Base-by-base conservation (phyloP, 2,888 invertebrate genomes). In the Drosophila pullipes region DNA sequence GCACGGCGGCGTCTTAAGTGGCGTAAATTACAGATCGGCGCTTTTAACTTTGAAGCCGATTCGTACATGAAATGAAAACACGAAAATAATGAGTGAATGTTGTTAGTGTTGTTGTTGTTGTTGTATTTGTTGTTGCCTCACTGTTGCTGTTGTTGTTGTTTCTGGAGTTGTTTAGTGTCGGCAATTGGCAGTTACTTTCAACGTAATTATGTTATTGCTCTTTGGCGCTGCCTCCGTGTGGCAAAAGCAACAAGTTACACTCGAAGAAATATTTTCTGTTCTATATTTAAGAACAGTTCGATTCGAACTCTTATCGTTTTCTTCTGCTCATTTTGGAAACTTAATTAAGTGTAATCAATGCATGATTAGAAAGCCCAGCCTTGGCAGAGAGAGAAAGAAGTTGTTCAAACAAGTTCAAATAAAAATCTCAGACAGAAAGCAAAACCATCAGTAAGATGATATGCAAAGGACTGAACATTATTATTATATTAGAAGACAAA, bases 21-120 rank as follows among this genome's bases (percentile, higher is more conserved):
- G 92, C 90, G 89, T 90, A 93, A 93, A 93, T 93, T 93, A 93
- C 91, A 93, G 93, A 91, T 93, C 93, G 93, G 93, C 91, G 86
- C 76, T 82, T 92, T 93, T 93, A 91, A 92, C 93, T 93, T 93
- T 93, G 93, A 93, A 90, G 93, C 89, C 83, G 91, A 92, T 91
- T 91, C 91, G 92, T 92, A 92, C 92, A 91, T 91, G 91, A 91
- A 93, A 91, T 91, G 91, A 91, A 93, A 90, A 92, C 92, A 93
- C 91, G 92, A 92, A 92, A 92, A 91, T 91, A 91, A 91, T 91
- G 91, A 89, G 92, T 91, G 80, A 85, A 89, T 89, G 84, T 86
- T 85, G 87, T 82, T 89, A 65, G 39, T 73, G 68, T 52, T 72
- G 55, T 25, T 25, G 25, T 25, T 25, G 25, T 44, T 73, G 68